Percentiles rank a stretch among this genome's conserved stretches.
phyloP scores from a whole-genome alignment of 2,888 invertebrate genomes.

The Anthoptus insignis region DNA sequence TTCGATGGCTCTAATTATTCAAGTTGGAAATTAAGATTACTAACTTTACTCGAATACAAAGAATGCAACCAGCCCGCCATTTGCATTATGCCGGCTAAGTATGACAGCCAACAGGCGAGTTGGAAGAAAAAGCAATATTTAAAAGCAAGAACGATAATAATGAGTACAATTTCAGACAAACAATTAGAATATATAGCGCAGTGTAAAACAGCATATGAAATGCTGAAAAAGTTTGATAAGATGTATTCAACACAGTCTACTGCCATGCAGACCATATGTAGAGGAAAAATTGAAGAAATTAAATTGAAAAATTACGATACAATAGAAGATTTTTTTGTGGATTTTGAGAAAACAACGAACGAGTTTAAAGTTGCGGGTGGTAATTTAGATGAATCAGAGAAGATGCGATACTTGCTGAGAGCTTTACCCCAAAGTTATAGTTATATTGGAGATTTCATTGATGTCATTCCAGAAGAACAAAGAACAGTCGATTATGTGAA shows the following conservation, averaged over 20 bases:
- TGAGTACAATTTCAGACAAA: conserved; percentile 49
- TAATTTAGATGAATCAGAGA: conserved; percentile 49
- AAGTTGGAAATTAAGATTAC: conserved; percentile 51
- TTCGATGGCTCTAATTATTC: conserved; percentile 52
- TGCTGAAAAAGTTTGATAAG: conserved; percentile 48
- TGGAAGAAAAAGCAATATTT: conserved; percentile 46
- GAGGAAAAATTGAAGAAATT: conserved; percentile 51
- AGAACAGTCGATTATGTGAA: conserved; percentile 48
- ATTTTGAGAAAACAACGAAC: conserved; percentile 50
- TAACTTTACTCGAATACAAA: conserved; percentile 50
- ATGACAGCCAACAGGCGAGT: not conserved
- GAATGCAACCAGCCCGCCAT: conserved; percentile 47
- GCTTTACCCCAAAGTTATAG: conserved; percentile 51
- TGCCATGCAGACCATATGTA: conserved; percentile 51
- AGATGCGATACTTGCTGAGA: conserved; percentile 51
- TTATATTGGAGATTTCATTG: conserved; percentile 53
- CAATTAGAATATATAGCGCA: conserved; percentile 49
- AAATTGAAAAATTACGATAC: conserved; percentile 49
- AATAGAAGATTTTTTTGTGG: conserved; percentile 50
- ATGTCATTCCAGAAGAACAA: conserved; percentile 52
- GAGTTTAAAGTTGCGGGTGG: conserved; percentile 51
- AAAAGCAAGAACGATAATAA: conserved; percentile 48
- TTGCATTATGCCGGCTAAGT: not conserved
- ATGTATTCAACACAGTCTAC: conserved; percentile 51
- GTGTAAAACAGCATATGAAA: conserved; percentile 45